Percentiles rank a stretch among this genome's conserved stretches.
phyloP scores from a whole-genome alignment of 2,888 invertebrate species.

The Creontiades dilutus region DNA sequence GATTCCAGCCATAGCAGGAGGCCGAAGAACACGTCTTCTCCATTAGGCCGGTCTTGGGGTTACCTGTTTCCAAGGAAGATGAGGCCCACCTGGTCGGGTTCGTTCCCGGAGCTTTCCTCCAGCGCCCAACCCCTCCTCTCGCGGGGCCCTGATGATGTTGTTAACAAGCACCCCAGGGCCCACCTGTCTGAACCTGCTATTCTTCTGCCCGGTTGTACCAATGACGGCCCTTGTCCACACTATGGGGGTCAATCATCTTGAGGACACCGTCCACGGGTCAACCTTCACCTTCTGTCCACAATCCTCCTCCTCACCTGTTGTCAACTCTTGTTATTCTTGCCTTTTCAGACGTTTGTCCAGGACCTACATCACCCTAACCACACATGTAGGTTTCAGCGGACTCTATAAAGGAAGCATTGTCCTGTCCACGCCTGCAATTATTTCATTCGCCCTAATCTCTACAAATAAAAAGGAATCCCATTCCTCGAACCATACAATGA shows the following conservation, averaged over 20 bases:
- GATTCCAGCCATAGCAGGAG: conserved; percentile 69
- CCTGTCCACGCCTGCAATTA: too few relatives aligned
- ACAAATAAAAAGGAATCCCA: too few relatives aligned
- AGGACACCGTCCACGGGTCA: conserved; percentile 25
- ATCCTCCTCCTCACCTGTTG: neutral
- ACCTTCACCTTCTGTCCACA: conserved; percentile 31
- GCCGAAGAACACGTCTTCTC: conserved; percentile 67
- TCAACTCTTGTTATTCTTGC: conserved; percentile 26
- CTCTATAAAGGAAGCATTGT: too few relatives aligned
- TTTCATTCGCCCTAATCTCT: too few relatives aligned
- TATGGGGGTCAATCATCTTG: conserved; percentile 15
- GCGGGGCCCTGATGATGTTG: conserved; percentile 14
- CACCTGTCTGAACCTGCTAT: conserved; percentile 38
- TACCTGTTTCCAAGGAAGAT: conserved; percentile 29
- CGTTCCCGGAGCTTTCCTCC: conserved; percentile 14
- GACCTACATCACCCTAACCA: neutral
- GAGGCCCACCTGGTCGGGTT: conserved; percentile 18
- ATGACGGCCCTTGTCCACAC: conserved; percentile 31
- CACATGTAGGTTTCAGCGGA: neutral
- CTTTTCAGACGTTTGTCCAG: neutral
- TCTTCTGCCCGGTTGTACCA: neutral
- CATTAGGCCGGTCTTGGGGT: conserved; percentile 56
- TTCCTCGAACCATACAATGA: neutral
- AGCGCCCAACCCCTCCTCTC: neutral
- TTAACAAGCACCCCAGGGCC: conserved; percentile 25